phyloP scores from a whole-genome alignment of 2,888 invertebrate species.

The Synergus japonicus region DNA sequence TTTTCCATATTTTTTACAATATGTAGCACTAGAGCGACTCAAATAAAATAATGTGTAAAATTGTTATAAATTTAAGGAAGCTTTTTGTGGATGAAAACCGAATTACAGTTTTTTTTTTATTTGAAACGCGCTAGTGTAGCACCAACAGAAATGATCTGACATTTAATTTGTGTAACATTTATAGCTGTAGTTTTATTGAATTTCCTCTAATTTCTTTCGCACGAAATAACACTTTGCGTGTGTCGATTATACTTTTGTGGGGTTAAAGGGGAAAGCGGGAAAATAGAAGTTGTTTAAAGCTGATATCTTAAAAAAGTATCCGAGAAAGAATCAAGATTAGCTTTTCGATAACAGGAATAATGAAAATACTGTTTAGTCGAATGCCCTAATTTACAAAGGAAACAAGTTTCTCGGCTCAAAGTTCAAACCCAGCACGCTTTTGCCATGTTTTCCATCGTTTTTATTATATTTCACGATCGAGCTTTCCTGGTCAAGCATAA shows the following conservation, averaged over 20 bases:
- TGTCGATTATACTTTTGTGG: conserved; percentile 26
- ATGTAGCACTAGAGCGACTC: background rate
- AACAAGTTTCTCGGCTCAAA: background rate
- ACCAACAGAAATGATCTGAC: background rate
- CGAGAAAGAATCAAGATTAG: conserved; percentile 4
- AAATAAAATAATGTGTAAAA: too few relatives aligned
- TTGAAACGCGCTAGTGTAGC: too few relatives aligned
- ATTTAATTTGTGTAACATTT: conserved; percentile 20
- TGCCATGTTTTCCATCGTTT: background rate
- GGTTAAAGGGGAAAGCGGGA: background rate
- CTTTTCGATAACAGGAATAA: background rate
- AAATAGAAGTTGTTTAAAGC: conserved; percentile 33
- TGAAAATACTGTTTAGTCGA: background rate
- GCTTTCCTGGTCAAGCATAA: background rate
- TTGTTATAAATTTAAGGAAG: too few relatives aligned
- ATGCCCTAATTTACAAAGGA: conserved; percentile 1
- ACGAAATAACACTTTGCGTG: background rate
- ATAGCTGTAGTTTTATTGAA: conserved; percentile 26
- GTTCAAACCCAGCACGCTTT: background rate
- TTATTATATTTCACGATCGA: background rate
- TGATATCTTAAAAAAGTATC: conserved; percentile 12
- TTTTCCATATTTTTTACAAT: conserved; percentile 8
- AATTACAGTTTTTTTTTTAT: too few relatives aligned
- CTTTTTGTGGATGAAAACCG: too few relatives aligned
- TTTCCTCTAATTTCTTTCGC: conserved; percentile 5